Conservation (phyloP, 1,140 invertebrate genomes). For the Centruroides vittatus region DNA sequence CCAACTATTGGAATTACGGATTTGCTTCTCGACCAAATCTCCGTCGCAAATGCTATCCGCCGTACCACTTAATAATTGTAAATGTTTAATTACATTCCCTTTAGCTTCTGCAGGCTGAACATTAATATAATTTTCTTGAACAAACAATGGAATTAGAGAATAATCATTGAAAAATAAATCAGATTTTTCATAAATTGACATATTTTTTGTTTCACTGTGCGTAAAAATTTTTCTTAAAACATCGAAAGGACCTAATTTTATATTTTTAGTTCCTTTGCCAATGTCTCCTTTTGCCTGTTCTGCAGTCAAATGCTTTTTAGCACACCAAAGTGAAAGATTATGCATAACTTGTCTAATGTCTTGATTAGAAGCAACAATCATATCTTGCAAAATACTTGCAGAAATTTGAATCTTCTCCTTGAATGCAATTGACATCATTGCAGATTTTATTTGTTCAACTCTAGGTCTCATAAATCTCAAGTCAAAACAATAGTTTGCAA, state of each 20-base stretch:
- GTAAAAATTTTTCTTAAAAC: constrained; percentile 80
- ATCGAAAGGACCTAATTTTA: constrained; percentile 87
- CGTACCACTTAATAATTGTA: constrained; percentile 56
- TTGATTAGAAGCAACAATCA: constrained; percentile 77
- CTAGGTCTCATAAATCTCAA: constrained; percentile 61
- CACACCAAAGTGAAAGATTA: constrained; percentile 62
- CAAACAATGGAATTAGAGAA: constrained; percentile 82
- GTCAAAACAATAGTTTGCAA: constrained; percentile 92
- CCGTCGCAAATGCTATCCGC: constrained; percentile 72
- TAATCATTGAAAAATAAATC: constrained; percentile 96
- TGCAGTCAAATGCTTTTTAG: constrained; percentile 28
- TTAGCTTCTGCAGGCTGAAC: constrained; percentile 41
- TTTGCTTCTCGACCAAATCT: constrained; percentile 67
- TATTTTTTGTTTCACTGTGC: constrained; percentile 54
- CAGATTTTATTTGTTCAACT: constrained; percentile 77
- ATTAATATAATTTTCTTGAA: constrained; percentile 91
- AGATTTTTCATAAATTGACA: constrained; percentile 70
- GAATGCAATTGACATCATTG: constrained; percentile 77
- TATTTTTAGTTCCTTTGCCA: constrained; percentile 50
- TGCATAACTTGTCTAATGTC: constrained; percentile 76
- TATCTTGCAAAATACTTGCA: constrained; percentile 55
- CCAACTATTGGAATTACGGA: constrained; percentile 69
- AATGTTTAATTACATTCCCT: constrained; percentile 26
- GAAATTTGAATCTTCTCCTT: constrained; percentile 80
- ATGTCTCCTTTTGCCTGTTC: constrained; percentile 26